Base-by-base conservation (phyloP, 2,797 vertebrate genomes). In the Manis javanica region DNA sequence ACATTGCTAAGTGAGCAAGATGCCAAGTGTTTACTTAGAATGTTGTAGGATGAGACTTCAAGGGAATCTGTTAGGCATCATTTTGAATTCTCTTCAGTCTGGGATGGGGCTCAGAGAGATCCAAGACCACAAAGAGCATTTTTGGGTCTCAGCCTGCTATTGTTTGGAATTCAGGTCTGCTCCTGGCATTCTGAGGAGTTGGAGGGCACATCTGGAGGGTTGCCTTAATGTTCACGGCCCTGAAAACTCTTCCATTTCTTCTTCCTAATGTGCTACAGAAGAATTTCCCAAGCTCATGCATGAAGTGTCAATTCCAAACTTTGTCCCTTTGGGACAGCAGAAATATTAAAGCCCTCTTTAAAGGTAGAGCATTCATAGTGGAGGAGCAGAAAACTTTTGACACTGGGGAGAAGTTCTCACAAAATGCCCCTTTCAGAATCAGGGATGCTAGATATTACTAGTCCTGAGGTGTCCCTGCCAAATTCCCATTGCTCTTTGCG, bases 101-200 rank as follows among this genome's bases (percentile, higher is more conserved):
- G 57, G 42, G 79, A 18, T 82, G 87, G 7, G 84, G 37, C 63
- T 92, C 0, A 49, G 78, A 94, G 89, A 39, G 49, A 68, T 81
- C 51, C 84, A 95, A 94, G 79, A 81, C 79, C 89, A 59, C 92
- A 96, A 96, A 97, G 61, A 97, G 94, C 96, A 94, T 95, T 94
- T 96, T 95, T 96, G 96, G 88, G 59, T 46, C 34, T 57, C 61
- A 87, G 88, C 91, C 93, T 94, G 59, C n/a, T 83, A 10, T 92
- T 89, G 66, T 77, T 93, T 89, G 69, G 86, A 92, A 92, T 71
- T 53, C 10, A 15, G 46, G n/a, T 57, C 74, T n/a, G 3, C 49
- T 87, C 26, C 19, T 88, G 81, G 51, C 39, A 23, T 93, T 93
- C 63, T 31, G 72, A 87, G 46, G 66, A 77, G 46, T 39, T 53